Conservation (phyloP, 2,888 invertebrate genomes). For the Aelia acuminata region DNA sequence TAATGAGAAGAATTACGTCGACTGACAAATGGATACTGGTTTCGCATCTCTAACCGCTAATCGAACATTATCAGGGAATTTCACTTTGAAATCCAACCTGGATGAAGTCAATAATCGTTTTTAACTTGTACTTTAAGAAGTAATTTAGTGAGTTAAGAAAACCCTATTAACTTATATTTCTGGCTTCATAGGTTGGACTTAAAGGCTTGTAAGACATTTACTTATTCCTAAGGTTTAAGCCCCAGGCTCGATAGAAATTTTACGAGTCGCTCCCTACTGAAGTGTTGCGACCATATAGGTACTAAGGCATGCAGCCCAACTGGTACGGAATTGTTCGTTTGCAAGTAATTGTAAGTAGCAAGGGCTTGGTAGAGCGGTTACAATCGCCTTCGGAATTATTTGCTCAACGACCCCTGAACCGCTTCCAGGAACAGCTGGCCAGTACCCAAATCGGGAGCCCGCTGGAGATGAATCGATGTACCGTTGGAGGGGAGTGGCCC, state of each 20-base stretch:
- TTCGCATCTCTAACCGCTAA: no score
- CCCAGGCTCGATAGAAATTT: background rate
- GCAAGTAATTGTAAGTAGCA: slow-evolving; percentile 34
- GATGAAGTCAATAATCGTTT: no score
- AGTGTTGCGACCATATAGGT: slow-evolving; percentile 19
- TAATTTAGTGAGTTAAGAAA: no score
- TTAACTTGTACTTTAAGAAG: no score
- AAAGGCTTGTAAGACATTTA: background rate
- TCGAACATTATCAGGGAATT: no score
- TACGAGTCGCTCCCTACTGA: background rate
- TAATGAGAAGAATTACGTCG: no score
- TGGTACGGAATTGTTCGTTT: slow-evolving; percentile 7
- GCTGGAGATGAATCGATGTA: background rate
- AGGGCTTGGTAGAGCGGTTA: background rate
- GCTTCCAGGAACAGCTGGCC: slow-evolving; percentile 8
- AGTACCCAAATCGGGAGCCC: slow-evolving; percentile 19
- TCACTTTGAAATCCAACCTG: no score
- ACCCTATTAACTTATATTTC: no score
- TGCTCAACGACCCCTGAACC: slow-evolving; percentile 39
- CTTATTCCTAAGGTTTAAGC: background rate
- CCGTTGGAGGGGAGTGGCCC: slow-evolving; percentile 7
- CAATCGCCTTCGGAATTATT: background rate
- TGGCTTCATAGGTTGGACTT: no score
- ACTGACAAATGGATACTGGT: no score
- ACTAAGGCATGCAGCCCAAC: background rate